Evolutionary conservation across 1,140 invertebrate genomes (phyloP).

Genomic region (Phymastichus coffea): DNA sequence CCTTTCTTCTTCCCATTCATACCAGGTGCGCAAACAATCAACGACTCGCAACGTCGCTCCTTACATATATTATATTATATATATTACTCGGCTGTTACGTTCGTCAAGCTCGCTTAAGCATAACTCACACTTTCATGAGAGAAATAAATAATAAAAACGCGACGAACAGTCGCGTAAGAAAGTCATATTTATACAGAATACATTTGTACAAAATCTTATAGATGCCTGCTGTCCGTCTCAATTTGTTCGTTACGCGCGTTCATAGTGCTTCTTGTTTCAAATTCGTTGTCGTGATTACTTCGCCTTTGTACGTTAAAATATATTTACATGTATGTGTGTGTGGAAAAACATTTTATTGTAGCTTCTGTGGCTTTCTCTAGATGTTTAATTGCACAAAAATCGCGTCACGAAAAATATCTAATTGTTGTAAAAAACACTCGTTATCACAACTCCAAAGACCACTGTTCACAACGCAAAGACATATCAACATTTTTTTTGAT

Average conservation of each 20-base stretch:
- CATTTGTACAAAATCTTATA: constrained; percentile 49
- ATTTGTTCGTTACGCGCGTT: too few relatives aligned
- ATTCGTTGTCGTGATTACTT: too few relatives aligned
- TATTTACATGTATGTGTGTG: neutral
- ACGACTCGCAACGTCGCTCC: too few relatives aligned
- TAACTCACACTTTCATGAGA: constrained; percentile 33
- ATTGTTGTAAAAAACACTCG: constrained; percentile 31
- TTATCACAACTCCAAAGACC: constrained; percentile 40
- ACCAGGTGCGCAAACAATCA: constrained; percentile 28
- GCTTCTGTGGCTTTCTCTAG: constrained; percentile 25
- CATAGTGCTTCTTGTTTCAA: too few relatives aligned
- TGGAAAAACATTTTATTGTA: neutral
- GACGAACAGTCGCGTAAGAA: constrained; percentile 31
- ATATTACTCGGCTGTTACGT: too few relatives aligned
- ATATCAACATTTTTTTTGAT: too few relatives aligned
- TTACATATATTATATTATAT: too few relatives aligned
- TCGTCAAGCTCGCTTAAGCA: too few relatives aligned
- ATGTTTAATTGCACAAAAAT: constrained; percentile 39
- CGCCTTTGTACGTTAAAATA: neutral
- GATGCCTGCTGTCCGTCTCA: too few relatives aligned
- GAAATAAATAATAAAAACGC: constrained; percentile 50
- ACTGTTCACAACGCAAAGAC: too few relatives aligned
- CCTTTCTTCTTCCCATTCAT: constrained; percentile 30
- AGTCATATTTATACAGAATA: constrained; percentile 52
- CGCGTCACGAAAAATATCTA: constrained; percentile 34